Percentiles rank a stretch among this genome's conserved stretches.
phyloP scores from a whole-genome alignment of 2,113 vertebrate genomes.

The Trinectes maculatus region DNA sequence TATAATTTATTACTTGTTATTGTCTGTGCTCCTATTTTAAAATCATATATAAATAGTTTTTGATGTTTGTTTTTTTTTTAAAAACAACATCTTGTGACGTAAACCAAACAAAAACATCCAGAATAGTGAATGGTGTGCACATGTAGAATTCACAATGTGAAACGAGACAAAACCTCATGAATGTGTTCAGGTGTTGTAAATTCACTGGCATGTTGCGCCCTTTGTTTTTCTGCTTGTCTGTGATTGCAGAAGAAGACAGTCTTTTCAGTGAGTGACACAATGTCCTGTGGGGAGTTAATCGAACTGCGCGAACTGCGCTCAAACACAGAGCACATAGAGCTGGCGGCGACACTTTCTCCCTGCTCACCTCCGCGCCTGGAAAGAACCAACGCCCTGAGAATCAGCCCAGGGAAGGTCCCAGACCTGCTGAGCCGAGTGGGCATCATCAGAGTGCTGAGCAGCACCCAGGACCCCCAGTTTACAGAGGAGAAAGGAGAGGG shows the following conservation, averaged over 20 bases:
- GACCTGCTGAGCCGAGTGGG: slow-evolving; percentile 79
- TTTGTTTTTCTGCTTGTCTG: slow-evolving; percentile 21
- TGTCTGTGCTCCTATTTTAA: too few relatives aligned
- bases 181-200: background rate
- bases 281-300: slow-evolving; percentile 81
- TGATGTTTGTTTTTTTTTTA: too few relatives aligned
- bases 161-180: background rate
- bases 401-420: slow-evolving; percentile 83
- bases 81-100: too few relatives aligned
- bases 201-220: background rate
- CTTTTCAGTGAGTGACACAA: slow-evolving; percentile 40
- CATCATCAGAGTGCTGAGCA: slow-evolving; percentile 78
- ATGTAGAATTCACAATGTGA: background rate
- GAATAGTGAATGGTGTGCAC: too few relatives aligned
- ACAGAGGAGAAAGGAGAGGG: slow-evolving; percentile 82
- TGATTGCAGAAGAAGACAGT: slow-evolving; percentile 40
- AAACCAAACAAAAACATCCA: too few relatives aligned
- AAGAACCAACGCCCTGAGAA: slow-evolving; percentile 89
- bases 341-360: slow-evolving; percentile 40
- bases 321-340: slow-evolving; percentile 58
- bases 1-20: too few relatives aligned
- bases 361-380: slow-evolving; percentile 84
- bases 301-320: slow-evolving; percentile 79
- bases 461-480: slow-evolving; percentile 71
- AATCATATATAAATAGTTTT: too few relatives aligned